These are phyloP conservation scores for Caenorhabditis wallacei DNA, from an alignment of 2,888 invertebrate genomes.

Conservation along the genomic window DNA sequence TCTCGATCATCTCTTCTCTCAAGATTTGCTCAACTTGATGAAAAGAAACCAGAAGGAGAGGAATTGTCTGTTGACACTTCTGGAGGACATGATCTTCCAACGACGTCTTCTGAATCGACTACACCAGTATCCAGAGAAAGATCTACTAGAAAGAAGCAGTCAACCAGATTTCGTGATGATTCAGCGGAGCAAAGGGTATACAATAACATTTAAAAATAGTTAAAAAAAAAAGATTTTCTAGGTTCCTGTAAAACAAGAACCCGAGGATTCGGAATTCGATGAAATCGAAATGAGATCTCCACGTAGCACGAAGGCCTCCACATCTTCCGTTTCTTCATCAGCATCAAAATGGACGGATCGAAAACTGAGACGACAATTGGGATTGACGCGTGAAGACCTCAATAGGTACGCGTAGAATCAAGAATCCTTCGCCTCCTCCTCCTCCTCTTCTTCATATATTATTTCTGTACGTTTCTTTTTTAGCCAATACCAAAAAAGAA, in stretches of 20 bases:
- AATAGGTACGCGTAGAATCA: conserved; percentile 62
- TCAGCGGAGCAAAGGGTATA: background rate
- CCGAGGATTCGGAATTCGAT: conserved; percentile 25
- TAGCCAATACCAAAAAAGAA: background rate
- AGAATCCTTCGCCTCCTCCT: background rate
- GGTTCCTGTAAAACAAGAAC: background rate
- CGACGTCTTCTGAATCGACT: background rate
- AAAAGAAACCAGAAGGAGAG: background rate
- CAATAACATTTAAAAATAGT: background rate
- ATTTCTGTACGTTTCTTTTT: conserved; percentile 48
- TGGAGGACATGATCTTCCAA: background rate
- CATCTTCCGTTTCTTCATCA: background rate
- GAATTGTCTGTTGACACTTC: background rate
- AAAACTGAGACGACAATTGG: conserved; percentile 48
- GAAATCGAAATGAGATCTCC: conserved; percentile 6
- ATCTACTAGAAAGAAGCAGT: background rate
- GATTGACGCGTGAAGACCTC: conserved; percentile 67
- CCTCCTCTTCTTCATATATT: background rate
- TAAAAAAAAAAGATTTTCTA: background rate
- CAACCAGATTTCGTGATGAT: conserved; percentile 18
- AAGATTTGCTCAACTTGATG: background rate
- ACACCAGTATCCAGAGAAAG: conserved; percentile 4
- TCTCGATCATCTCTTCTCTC: conserved; percentile 25
- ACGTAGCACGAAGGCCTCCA: background rate
- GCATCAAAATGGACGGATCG: conserved; percentile 59